These are phyloP conservation scores for Pseudoatta argentina DNA, from an alignment of 1,140 invertebrate genomes.

Conservation along the genomic window DNA sequence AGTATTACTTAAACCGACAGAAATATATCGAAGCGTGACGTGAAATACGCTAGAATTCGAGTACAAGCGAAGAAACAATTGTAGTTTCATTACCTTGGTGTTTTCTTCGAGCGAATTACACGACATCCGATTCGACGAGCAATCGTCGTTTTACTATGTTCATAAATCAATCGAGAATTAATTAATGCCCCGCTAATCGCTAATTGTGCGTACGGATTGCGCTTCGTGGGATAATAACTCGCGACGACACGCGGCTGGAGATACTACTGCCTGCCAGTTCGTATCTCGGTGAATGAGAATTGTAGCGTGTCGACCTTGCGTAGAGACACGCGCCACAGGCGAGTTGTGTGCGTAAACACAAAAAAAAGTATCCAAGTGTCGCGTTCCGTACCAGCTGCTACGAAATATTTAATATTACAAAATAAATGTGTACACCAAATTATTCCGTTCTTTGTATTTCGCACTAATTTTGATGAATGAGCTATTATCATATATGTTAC, in stretches of 20 bases:
- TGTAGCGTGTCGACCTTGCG: not conserved
- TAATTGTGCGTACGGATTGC: not conserved
- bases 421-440: not conserved
- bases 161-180: not conserved
- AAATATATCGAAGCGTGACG: constrained; percentile 14
- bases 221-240: not conserved
- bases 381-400: not conserved
- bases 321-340: not conserved
- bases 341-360: not conserved
- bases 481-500: not conserved
- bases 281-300: not conserved
- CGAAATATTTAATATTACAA: not conserved
- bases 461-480: constrained; percentile 11
- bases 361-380: not conserved
- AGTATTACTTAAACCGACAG: not conserved
- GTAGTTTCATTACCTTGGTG: not conserved
- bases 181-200: constrained; percentile 5
- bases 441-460: not conserved
- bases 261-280: not conserved
- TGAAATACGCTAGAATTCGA: not conserved
- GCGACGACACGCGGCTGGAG: not conserved
- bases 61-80: not conserved
- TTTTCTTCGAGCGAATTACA: not conserved
- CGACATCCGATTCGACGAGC: not conserved
- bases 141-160: not conserved